Percentiles rank a stretch among this genome's conserved stretches.
These are phyloP conservation scores for Brachyopa scutellaris DNA, from an alignment of 2,888 invertebrate species.

Conservation along the genomic window DNA sequence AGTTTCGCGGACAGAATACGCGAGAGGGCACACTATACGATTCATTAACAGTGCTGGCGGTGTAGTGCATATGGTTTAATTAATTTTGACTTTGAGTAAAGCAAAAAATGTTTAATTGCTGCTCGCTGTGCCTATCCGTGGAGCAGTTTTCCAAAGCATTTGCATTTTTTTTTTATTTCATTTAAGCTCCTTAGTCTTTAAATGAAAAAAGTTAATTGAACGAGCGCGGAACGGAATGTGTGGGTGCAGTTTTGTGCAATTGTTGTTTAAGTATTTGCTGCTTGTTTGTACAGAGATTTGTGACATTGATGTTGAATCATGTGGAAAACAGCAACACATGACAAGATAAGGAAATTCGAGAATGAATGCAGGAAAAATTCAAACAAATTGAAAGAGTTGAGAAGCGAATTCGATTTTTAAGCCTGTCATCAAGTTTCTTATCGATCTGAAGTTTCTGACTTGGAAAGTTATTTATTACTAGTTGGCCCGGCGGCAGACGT, in stretches of 20 bases:
- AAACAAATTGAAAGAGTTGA: constrained; percentile 45
- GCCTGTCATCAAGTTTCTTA: constrained; percentile 60
- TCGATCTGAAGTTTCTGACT: too few relatives aligned
- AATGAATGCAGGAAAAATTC: neutral
- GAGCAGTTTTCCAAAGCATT: constrained; percentile 52
- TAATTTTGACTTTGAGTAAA: constrained; percentile 48
- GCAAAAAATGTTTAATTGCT: constrained; percentile 61
- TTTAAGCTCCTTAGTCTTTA: too few relatives aligned
- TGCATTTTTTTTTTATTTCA: constrained; percentile 3
- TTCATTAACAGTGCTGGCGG: constrained; percentile 5
- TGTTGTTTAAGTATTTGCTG: constrained; percentile 33
- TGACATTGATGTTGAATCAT: constrained; percentile 66
- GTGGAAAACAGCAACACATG: constrained; percentile 58
- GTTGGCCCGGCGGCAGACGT: too few relatives aligned
- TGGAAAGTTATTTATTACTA: too few relatives aligned
- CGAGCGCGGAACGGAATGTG: constrained; percentile 66
- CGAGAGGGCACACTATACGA: constrained; percentile 25
- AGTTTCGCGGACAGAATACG: constrained; percentile 26
- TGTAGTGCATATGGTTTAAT: constrained; percentile 66
- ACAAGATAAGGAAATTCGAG: constrained; percentile 60
- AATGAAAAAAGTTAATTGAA: constrained; percentile 68
- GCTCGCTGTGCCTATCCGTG: constrained; percentile 49
- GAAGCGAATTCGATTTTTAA: constrained; percentile 66
- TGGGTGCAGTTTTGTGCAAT: constrained; percentile 64
- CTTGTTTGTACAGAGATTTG: constrained; percentile 40